These are phyloP conservation scores for Barbus barbus DNA, from an alignment of 2,113 vertebrate genomes.

Conservation along the genomic window DNA sequence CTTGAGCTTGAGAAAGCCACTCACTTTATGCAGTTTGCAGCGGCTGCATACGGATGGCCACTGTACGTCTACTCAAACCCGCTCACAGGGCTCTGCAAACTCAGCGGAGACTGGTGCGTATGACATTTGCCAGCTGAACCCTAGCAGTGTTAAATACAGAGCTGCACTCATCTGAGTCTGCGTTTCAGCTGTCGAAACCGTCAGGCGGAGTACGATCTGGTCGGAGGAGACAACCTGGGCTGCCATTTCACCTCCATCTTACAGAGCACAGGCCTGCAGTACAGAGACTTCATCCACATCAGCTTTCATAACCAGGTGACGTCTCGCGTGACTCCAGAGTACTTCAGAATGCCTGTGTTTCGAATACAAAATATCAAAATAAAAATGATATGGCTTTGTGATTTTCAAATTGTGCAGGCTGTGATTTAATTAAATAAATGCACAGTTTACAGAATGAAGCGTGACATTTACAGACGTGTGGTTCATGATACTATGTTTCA, in stretches of 20 bases:
- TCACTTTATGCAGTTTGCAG: conserved; percentile 92
- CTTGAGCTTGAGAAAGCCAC: conserved; percentile 84
- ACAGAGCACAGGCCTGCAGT: conserved; percentile 87
- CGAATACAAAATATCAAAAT: neutral
- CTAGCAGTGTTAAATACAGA: neutral
- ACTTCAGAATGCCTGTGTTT: no score
- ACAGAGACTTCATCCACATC: conserved; percentile 93
- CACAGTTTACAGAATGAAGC: no score
- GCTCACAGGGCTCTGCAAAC: conserved; percentile 84
- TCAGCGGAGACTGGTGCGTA: conserved; percentile 87
- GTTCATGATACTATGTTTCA: no score
- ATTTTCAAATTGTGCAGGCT: neutral
- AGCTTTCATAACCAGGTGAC: conserved; percentile 94
- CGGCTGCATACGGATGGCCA: conserved; percentile 94
- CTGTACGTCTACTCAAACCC: conserved; percentile 88
- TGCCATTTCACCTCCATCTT: conserved; percentile 92
- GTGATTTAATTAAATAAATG: neutral
- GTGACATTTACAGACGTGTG: no score
- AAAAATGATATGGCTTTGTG: neutral
- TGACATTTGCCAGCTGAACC: neutral
- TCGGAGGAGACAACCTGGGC: conserved; percentile 81
- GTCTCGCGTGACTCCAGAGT: neutral
- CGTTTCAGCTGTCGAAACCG: conserved; percentile 78
- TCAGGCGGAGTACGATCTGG: conserved; percentile 78
- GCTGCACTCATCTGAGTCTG: neutral